These are phyloP conservation scores for Falco berigora DNA, from an alignment of 2,797 vertebrate species.

Conservation along the genomic window DNA sequence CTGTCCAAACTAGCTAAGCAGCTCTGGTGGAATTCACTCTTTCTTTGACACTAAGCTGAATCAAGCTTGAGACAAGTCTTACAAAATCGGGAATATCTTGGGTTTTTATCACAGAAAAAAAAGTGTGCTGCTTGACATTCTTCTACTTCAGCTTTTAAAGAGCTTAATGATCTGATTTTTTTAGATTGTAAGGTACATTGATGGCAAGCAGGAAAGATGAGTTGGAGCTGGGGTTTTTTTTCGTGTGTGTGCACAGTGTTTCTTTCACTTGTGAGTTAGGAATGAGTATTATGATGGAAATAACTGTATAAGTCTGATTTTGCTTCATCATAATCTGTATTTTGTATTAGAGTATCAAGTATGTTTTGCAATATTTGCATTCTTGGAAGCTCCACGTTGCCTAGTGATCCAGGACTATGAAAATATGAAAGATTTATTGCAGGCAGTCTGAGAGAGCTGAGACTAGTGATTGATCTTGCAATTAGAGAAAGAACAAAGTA, in stretches of 20 bases:
- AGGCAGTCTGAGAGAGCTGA: not conserved
- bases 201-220: not conserved
- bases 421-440: not conserved
- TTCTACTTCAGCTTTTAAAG: not conserved
- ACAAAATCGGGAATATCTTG: not conserved
- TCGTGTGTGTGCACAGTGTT: not conserved
- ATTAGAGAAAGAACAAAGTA: not conserved
- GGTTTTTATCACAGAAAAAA: not conserved
- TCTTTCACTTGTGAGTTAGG: not conserved
- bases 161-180: not conserved
- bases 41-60: not conserved
- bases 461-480: not conserved
- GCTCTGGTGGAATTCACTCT: not conserved
- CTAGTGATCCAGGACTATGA: not conserved
- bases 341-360: not conserved
- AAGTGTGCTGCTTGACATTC: not conserved
- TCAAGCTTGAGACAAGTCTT: not conserved
- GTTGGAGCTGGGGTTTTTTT: rapidly evolving
- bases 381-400: not conserved
- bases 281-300: not conserved
- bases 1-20: not conserved
- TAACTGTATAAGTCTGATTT: not conserved
- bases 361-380: not conserved
- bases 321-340: not conserved
- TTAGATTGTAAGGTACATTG: not conserved